Evolutionary conservation across 2,113 vertebrate species (phyloP).

Genomic region (Arenaria interpres): DNA sequence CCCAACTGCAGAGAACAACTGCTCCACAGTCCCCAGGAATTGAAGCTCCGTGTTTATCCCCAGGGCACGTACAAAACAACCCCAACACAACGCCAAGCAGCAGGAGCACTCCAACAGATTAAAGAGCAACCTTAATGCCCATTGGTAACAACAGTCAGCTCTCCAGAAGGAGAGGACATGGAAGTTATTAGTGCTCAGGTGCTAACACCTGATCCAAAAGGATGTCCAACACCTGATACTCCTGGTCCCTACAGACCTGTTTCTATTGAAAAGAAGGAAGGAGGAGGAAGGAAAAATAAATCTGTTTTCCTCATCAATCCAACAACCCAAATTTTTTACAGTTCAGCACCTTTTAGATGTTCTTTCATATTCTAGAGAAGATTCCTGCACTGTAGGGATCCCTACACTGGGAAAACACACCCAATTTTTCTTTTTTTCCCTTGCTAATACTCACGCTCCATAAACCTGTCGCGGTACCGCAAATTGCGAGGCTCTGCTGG

Average conservation of each 20-base stretch:
- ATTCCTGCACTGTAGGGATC: not conserved
- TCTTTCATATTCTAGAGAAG: not conserved
- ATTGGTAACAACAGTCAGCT: not conserved
- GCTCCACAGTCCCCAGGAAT: accelerated
- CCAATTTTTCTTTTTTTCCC: not conserved
- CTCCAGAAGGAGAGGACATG: accelerated
- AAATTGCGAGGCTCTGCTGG: constrained; percentile 28
- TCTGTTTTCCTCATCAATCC: not conserved
- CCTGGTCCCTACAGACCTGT: not conserved
- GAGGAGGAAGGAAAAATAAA: not conserved
- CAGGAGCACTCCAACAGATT: not conserved
- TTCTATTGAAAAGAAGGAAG: not conserved
- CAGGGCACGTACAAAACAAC: not conserved
- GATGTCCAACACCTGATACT: accelerated
- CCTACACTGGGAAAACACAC: too few relatives aligned
- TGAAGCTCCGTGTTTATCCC: not conserved
- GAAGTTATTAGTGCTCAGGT: not conserved
- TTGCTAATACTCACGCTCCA: constrained; percentile 84
- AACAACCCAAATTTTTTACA: accelerated
- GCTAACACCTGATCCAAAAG: not conserved
- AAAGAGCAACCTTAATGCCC: not conserved
- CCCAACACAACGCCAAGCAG: accelerated
- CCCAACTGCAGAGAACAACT: not conserved
- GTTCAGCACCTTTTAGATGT: not conserved
- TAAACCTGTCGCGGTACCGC: constrained; percentile 75